Percentiles rank a stretch among this genome's conserved stretches.
phyloP scores from a whole-genome alignment of 1,140 invertebrate genomes.

The Lordiphosa mommai region DNA sequence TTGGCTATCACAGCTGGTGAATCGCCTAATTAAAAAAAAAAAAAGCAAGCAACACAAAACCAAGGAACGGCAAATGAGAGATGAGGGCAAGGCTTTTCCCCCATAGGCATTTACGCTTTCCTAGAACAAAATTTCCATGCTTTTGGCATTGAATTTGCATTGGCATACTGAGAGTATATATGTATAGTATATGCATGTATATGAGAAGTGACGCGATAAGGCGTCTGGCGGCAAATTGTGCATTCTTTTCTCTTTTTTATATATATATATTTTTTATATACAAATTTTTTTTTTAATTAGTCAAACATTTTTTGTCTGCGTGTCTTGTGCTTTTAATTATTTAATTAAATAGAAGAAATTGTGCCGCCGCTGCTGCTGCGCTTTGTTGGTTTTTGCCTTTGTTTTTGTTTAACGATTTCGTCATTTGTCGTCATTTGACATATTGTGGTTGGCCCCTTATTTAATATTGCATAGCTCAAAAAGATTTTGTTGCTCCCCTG shows the following conservation, averaged over 20 bases:
- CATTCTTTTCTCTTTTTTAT: constrained; percentile 30
- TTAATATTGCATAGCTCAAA: constrained; percentile 28
- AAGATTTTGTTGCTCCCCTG: constrained; percentile 3
- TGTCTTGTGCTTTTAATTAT: constrained; percentile 53
- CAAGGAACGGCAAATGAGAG: neutral
- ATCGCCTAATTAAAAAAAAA: constrained; percentile 51
- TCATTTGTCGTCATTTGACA: constrained; percentile 39
- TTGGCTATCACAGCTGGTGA: constrained; percentile 27
- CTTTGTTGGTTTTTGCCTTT: constrained; percentile 14
- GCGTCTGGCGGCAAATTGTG: constrained; percentile 21
- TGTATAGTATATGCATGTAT: too few species aligned
- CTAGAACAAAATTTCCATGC: constrained; percentile 38
- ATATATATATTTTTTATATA: too few species aligned
- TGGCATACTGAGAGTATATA: too few species aligned
- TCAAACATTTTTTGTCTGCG: constrained; percentile 28
- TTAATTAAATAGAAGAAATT: constrained; percentile 71
- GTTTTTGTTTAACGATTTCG: constrained; percentile 45
- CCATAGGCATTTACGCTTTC: constrained; percentile 5
- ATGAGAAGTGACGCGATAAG: too few species aligned
- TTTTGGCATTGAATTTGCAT: constrained; percentile 44
- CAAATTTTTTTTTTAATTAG: too few species aligned
- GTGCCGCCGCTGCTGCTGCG: constrained; percentile 28
- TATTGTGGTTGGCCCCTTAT: constrained; percentile 30
- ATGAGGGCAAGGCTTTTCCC: constrained; percentile 3
- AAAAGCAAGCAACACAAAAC: constrained; percentile 1